Evolutionary conservation across 2,797 vertebrate species (phyloP), one percentile per base, ranked within the genome.

Genomic region (Smutsia gigantea): DNA sequence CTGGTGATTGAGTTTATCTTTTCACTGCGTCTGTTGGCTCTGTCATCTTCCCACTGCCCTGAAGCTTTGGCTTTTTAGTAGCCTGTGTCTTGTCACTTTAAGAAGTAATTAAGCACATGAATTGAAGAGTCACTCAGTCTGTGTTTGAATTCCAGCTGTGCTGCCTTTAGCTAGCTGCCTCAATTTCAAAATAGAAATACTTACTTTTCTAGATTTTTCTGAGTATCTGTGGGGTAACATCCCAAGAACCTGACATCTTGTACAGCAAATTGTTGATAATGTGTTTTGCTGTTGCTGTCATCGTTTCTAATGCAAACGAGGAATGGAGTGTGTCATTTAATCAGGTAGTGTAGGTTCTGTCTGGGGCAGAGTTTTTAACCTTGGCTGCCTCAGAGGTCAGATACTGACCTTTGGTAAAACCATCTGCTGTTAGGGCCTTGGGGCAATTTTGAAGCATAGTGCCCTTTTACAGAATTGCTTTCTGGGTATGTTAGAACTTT

Each of bases 131-230:
- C 81, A 71, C 23, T 66, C 51, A 87, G 17, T 39, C 17, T 87
- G 0, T 92, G 82, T 91, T 83, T 71, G n/a, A 83, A 78, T 82
- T 93, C 61, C 13, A 92, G 49, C 27, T 81, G 87, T 77, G 66
- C 42, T 92, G 0, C 89, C 68, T 82, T 88, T 91, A 90, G 90
- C 51, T 83, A 84, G n/a, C 51, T 94, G 53, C 68, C 64, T 90
- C 39, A 66, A 71, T 53, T 90, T 95, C 87, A 89, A 93, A 84
- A 69, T 74, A 97, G 42, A 86, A 90, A 82, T 92, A 69, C 10
- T 74, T 91, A 51, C n/a, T 72, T 94, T 83, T 90, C 53, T 64
- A 85, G 31, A 34, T 71, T 81, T 82, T 64, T 86, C 14, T 25
- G 12, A 61, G 5, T 82, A 77, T 75, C 79, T 71, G 46, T 93